Percentiles rank a stretch among this genome's conserved stretches.
Conservation (phyloP, 2,113 vertebrate genomes). For the Corythaixoides concolor region DNA sequence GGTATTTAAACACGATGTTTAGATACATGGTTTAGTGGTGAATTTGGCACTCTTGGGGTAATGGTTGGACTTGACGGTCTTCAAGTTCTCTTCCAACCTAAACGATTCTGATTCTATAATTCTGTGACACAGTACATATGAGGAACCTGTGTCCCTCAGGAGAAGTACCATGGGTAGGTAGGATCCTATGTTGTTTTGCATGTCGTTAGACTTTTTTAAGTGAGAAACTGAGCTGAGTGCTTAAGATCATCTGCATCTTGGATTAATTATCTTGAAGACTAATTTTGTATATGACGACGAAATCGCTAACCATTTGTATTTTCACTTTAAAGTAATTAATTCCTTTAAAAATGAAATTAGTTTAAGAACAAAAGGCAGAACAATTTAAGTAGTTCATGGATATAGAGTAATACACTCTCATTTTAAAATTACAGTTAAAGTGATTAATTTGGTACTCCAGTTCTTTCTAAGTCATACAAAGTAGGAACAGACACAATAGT, state of each 20-base stretch:
- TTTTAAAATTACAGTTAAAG: not conserved
- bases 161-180: not conserved
- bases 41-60: too few relatives aligned
- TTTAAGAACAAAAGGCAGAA: not conserved
- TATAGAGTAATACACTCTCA: not conserved
- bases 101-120: too few relatives aligned
- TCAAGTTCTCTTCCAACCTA: too few relatives aligned
- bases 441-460: not conserved
- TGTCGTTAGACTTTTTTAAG: not conserved
- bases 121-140: not conserved
- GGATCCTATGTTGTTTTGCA: not conserved
- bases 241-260: not conserved
- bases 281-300: not conserved
- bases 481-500: not conserved
- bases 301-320: not conserved
- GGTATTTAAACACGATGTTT: too few relatives aligned
- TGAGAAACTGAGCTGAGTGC: not conserved
- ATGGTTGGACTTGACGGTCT: too few relatives aligned
- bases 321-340: not conserved
- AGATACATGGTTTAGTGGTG: too few relatives aligned
- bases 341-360: not conserved
- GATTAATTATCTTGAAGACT: not conserved
- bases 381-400: not conserved
- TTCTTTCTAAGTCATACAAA: not conserved
- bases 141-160: not conserved